Base-by-base conservation (phyloP, 2,797 vertebrate genomes). In the Enteromius trimaculatus region DNA sequence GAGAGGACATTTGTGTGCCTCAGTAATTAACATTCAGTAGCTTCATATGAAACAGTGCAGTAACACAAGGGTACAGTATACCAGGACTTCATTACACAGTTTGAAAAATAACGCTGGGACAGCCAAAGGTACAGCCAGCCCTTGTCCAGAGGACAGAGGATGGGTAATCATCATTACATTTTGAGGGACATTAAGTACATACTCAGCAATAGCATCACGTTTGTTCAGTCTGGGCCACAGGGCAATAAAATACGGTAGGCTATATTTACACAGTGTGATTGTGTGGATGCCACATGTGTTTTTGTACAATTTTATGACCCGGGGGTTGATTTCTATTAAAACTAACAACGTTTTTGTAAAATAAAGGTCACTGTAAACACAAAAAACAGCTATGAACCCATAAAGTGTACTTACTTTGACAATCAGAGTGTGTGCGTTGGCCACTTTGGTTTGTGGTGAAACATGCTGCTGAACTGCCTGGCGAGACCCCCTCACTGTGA, bases 391-490 rank as follows among this genome's bases (percentile, higher is more conserved):
- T 21, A 71, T 31, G 55, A 55, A 55, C 44, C 17, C 68, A 16
- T 42, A 9, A 58, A 81, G 17, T 14, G 17, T 31, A 29, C 42
- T 37, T 91, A 96, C 96, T 96, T 96, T 96, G 77, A 96, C 88
- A 2, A 97, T 93, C 83, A 96, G 93, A n/a, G 90, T 8, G 69
- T 96, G 96, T 21, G 90, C 90, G 14, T 92, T 92, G 91, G 26
- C 82, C 66, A 92, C 91, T 82, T 93, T 89, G 80, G 86, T 92
- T 88, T 90, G 92, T 0, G 94, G 93, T 4, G 94, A 93, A 39
- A 92, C 69, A 82, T 96, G 96, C 90, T 94, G 95, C 88, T 92
- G 90, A 76, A 97, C 84, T 0, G 95, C 96, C 86, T 94, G 92
- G 17, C 84, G 92, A 0, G 96, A 96, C 42, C 91, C 88, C 21